Evolutionary conservation across 1,140 invertebrate species (phyloP).

Genomic region (Parasteatoda tepidariorum): DNA sequence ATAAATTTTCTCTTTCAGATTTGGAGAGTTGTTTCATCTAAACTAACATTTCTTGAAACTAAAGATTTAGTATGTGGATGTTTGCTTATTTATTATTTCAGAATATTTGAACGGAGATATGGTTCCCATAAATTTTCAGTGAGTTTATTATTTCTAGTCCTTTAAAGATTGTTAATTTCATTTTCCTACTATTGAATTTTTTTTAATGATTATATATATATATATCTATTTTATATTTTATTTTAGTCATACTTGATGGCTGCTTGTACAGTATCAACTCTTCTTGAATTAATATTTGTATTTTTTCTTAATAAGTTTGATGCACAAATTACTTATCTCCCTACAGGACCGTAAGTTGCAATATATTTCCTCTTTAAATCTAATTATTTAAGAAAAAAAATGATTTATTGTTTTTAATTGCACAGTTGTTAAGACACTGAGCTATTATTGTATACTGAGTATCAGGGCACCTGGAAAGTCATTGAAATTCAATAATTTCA

Average conservation of each 20-base stretch:
- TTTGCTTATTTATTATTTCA: slow-evolving; percentile 73
- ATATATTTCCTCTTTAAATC: background rate
- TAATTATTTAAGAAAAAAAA: background rate
- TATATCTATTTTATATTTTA: background rate
- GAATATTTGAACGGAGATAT: slow-evolving; percentile 73
- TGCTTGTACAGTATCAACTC: slow-evolving; percentile 68
- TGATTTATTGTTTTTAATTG: no score
- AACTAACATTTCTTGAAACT: slow-evolving; percentile 71
- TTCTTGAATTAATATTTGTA: slow-evolving; percentile 68
- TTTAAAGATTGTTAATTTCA: background rate
- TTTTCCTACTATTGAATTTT: slow-evolving; percentile 2
- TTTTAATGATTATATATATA: background rate
- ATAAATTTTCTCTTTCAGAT: slow-evolving; percentile 68
- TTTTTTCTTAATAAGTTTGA: slow-evolving; percentile 66
- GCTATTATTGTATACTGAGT: no score
- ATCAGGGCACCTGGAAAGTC: no score
- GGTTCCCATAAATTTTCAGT: slow-evolving; percentile 72
- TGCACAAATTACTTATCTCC: slow-evolving; percentile 67
- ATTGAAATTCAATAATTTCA: no score
- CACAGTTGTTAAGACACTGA: no score
- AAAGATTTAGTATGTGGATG: slow-evolving; percentile 72
- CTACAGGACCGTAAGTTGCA: slow-evolving; percentile 69
- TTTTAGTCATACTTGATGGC: slow-evolving; percentile 70
- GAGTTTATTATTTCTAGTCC: slow-evolving; percentile 35
- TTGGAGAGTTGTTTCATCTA: slow-evolving; percentile 70